Base-by-base conservation (phyloP, 2,113 vertebrate species). In the Lethenteron reissneri region DNA sequence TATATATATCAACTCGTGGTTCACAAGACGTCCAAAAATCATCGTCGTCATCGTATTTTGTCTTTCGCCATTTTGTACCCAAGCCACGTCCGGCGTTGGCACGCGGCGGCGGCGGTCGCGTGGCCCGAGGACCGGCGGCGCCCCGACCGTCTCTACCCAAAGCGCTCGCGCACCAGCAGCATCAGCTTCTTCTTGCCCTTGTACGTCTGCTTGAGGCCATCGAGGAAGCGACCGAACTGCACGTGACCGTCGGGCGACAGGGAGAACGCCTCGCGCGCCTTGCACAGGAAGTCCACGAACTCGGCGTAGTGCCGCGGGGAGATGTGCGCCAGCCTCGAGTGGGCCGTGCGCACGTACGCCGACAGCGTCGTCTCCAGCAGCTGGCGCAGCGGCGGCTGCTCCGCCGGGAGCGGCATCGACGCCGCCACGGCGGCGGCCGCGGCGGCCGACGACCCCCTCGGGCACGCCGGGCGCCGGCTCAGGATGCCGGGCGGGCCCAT, bases 121-220 rank as follows among this genome's bases (percentile, higher is more conserved):
- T 41, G 41, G 41, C 41, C 41, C 41, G 4, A 41, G 41, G 41
- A 41, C 41, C 41, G 41, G 41, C 4, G 25, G 4, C 25, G 21
- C 3, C 4, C 25, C 11, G 10, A 68, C 11, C 1, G 11, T 11
- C 76, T 78, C 95, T 85, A 96, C 78, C 92, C 92, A 71, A 97
- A 97, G 74, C 89, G 86, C 76, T 97, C 92, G 72, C 92, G 82
- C 73, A 97, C 90, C 79, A 97, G 78, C 85, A 97, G 83, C 92
- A 97, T 96, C 75, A 97, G 87, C 81, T 97, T 97, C 84, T 97
- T 95, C 83, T 97, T 97, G 83, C 92, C 92, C 83, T 97, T 97
- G 80, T 97, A 97, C 82, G 94, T 97, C 82, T 97, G 92, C 81
- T 97, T 97, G 77, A 96, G 88, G 85, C 95, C 96, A 84, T 97